Evolutionary conservation across 2,113 vertebrate genomes (phyloP).

Genomic region (Pollimyrus isidori): DNA sequence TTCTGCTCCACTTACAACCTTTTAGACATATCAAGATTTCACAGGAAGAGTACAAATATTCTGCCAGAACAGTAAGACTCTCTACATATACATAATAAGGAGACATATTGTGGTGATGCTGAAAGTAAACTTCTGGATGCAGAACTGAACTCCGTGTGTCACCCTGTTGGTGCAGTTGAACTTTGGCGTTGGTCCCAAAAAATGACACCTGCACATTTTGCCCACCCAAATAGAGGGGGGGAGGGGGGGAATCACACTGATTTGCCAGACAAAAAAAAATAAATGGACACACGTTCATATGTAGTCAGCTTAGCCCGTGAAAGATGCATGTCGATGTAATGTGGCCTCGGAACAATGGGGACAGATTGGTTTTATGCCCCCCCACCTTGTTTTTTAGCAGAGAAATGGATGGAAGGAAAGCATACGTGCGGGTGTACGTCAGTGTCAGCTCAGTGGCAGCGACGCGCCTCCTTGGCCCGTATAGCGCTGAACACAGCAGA

Average conservation of each 20-base stretch:
- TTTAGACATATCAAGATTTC: neutral
- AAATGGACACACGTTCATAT: conserved; percentile 27
- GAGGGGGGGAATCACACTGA: conserved; percentile 37
- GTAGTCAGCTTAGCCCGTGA: conserved; percentile 49
- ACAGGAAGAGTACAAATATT: neutral
- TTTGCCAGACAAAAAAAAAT: conserved; percentile 40
- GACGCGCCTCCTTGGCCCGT: conserved; percentile 56
- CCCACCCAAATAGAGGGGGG: neutral
- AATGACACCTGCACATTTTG: conserved; percentile 43
- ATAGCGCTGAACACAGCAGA: conserved; percentile 63
- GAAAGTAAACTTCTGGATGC: neutral
- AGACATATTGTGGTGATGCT: too few relatives aligned
- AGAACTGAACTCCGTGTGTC: neutral
- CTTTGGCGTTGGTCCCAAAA: conserved; percentile 41
- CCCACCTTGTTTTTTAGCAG: conserved; percentile 53
- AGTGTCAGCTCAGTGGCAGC: neutral
- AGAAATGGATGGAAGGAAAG: neutral
- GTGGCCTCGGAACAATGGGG: conserved; percentile 60
- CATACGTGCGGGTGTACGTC: neutral
- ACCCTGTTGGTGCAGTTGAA: conserved; percentile 33
- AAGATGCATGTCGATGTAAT: conserved; percentile 68
- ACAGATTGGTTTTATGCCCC: conserved; percentile 53
- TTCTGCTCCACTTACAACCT: neutral
- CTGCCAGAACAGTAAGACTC: neutral
- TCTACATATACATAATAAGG: neutral